phyloP scores from a whole-genome alignment of 2,113 vertebrate genomes.

The Scomber scombrus region DNA sequence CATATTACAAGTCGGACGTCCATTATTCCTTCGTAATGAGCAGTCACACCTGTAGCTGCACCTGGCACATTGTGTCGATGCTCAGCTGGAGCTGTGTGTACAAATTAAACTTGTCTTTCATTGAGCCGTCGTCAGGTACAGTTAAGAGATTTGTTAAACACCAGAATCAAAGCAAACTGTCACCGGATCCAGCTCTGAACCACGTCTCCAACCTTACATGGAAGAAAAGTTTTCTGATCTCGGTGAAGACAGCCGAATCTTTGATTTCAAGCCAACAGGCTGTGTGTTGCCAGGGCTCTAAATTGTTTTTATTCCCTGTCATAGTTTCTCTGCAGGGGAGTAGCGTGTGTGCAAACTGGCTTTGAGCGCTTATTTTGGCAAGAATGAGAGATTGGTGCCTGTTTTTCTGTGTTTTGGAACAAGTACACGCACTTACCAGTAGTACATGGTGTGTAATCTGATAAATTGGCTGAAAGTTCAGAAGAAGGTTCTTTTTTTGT shows the following conservation, averaged over 20 bases:
- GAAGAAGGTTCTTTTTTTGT: not conserved
- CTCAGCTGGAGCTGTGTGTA: constrained; percentile 15
- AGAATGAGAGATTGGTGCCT: constrained; percentile 18
- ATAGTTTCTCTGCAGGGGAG: constrained; percentile 42
- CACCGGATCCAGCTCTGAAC: constrained; percentile 11
- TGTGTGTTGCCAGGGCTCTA: not conserved
- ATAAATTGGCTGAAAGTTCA: constrained; percentile 11
- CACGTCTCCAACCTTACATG: not conserved
- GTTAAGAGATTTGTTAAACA: constrained; percentile 19
- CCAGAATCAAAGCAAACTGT: constrained; percentile 32
- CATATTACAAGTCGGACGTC: too few relatives aligned
- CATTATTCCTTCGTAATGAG: not conserved
- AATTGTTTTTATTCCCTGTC: constrained; percentile 32
- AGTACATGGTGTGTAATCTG: constrained; percentile 10
- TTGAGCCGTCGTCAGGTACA: not conserved
- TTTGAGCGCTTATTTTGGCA: constrained; percentile 33
- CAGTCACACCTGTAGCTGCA: constrained; percentile 19
- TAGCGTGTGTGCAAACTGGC: constrained; percentile 18
- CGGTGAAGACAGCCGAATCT: not conserved
- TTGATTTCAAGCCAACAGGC: constrained; percentile 20
- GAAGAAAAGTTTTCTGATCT: constrained; percentile 33
- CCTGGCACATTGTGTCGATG: not conserved
- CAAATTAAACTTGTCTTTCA: constrained; percentile 6
- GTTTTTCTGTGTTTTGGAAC: constrained; percentile 17
- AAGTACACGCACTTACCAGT: not conserved